These are phyloP conservation scores for Scolopax bukidnonensis DNA, from an alignment of 2,797 vertebrate species.

Conservation along the genomic window DNA sequence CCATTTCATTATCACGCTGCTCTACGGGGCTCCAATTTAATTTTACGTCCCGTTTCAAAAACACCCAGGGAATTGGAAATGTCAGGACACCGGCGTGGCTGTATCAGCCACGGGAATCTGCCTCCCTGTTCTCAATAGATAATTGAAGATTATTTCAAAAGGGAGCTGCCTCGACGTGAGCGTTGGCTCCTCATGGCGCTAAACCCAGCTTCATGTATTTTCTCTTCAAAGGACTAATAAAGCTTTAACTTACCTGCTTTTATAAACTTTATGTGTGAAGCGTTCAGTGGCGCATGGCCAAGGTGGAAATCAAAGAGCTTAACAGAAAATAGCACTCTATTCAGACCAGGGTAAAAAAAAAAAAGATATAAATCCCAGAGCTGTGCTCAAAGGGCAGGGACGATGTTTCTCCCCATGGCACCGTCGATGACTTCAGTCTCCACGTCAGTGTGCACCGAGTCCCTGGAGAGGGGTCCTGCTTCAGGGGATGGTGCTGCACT, in stretches of 20 bases:
- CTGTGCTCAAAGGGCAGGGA: neutral
- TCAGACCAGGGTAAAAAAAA: neutral
- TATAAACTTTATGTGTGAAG: neutral
- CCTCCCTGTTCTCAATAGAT: neutral
- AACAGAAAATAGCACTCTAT: neutral
- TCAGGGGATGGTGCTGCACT: fast-evolving
- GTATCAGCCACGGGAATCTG: neutral
- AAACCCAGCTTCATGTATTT: neutral
- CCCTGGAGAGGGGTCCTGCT: neutral
- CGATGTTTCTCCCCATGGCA: neutral
- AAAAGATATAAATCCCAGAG: neutral
- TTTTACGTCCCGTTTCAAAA: neutral
- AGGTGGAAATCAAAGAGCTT: neutral
- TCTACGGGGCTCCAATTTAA: neutral
- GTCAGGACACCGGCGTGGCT: neutral
- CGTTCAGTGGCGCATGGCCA: neutral
- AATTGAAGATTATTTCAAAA: neutral
- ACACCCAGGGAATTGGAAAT: neutral
- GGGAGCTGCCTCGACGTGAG: neutral
- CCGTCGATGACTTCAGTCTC: fast-evolving
- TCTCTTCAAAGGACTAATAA: neutral
- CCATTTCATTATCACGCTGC: neutral
- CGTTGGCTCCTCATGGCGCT: neutral
- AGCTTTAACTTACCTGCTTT: neutral
- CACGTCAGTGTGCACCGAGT: neutral